Conservation (phyloP, 1,140 invertebrate genomes). For the Drosophila arizonae region DNA sequence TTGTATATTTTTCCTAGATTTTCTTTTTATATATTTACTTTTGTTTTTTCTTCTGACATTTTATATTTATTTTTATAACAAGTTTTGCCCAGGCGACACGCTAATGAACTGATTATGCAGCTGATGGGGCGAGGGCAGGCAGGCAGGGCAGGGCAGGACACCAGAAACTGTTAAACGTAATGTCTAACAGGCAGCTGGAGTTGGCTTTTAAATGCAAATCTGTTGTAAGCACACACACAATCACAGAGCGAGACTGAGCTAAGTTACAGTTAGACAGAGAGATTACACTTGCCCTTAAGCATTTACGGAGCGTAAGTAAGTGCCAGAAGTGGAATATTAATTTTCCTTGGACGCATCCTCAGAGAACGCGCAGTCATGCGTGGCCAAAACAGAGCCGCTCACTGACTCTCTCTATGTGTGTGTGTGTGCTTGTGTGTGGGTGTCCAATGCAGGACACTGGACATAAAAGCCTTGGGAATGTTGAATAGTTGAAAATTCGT, state of each 20-base stretch:
- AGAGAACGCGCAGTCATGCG: slow-evolving; percentile 64
- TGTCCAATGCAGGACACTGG: slow-evolving; percentile 48
- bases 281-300: slow-evolving; percentile 63
- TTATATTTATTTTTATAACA: slow-evolving; percentile 28
- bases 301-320: slow-evolving; percentile 78
- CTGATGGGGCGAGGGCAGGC: background rate
- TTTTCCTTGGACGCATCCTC: slow-evolving; percentile 64
- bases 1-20: slow-evolving; percentile 4
- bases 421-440: slow-evolving; percentile 33
- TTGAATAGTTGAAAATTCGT: slow-evolving; percentile 78
- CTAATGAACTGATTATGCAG: slow-evolving; percentile 78
- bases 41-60: slow-evolving; percentile 18
- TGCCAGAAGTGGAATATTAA: slow-evolving; percentile 81
- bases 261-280: slow-evolving; percentile 43
- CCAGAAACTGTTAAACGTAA: background rate
- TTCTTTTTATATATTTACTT: slow-evolving; percentile 13
- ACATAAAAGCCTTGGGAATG: slow-evolving; percentile 50
- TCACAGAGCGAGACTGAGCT: background rate
- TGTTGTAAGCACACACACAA: slow-evolving; percentile 35
- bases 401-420: background rate
- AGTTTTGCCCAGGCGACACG: slow-evolving; percentile 27
- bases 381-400: slow-evolving; percentile 20
- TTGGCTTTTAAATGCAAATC: slow-evolving; percentile 56
- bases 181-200: background rate
- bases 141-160: background rate